Conservation (phyloP, 2,797 vertebrate species). For the Hirundo rustica region DNA sequence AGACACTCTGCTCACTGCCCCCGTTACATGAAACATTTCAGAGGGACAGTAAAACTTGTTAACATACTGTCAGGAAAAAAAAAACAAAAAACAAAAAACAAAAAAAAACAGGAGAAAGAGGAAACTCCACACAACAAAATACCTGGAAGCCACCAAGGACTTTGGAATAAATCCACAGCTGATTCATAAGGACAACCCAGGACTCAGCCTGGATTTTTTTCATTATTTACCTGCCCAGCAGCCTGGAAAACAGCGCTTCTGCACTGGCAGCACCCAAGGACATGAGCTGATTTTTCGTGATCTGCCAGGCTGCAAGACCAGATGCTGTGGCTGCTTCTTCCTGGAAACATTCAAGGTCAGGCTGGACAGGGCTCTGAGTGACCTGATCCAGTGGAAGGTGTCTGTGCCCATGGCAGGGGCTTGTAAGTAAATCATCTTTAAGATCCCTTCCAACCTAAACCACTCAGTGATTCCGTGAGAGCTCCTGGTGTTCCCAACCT, state of each 20-base stretch:
- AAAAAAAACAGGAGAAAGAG: background rate
- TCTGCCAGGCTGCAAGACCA: background rate
- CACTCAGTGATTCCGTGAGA: background rate
- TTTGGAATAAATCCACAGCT: background rate
- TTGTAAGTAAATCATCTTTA: background rate
- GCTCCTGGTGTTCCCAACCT: background rate
- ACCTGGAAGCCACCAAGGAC: slow-evolving; percentile 14
- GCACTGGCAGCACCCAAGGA: background rate
- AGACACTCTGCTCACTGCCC: background rate
- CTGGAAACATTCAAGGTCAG: background rate
- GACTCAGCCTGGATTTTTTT: background rate
- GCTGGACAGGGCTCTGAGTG: background rate
- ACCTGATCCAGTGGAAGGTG: background rate
- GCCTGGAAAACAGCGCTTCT: background rate
- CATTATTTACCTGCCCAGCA: background rate
- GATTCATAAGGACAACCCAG: background rate
- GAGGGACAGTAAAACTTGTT: background rate
- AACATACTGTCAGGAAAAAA: background rate
- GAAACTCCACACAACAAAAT: background rate
- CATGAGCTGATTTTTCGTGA: background rate
- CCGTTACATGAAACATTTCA: background rate
- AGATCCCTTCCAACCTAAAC: background rate
- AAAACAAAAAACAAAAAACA: too few species aligned
- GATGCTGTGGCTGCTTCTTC: background rate
- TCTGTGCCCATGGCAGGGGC: background rate